Evolutionary conservation across 1,140 invertebrate genomes (phyloP).

Genomic region (Ridgeia piscesae): DNA sequence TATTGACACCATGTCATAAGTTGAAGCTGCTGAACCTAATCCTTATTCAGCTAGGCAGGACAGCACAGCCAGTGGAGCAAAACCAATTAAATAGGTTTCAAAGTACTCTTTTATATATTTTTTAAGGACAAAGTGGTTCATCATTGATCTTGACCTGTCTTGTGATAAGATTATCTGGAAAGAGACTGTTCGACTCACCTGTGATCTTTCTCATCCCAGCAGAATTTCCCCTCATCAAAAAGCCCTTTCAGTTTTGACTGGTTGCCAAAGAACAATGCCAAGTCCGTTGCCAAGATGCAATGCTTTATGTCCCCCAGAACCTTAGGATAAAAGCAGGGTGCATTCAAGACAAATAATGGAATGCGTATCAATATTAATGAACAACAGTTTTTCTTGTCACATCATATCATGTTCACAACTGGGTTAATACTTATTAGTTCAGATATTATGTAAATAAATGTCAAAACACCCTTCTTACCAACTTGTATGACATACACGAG

Average conservation of each 20-base stretch:
- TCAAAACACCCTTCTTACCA: no score
- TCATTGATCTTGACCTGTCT: not conserved
- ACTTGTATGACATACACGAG: no score
- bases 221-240: constrained; percentile 63
- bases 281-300: constrained; percentile 81
- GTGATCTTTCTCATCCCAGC: constrained; percentile 68
- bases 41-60: not conserved
- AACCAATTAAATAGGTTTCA: not conserved
- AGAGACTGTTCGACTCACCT: constrained; percentile 51
- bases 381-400: not conserved
- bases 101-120: not conserved
- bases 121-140: not conserved
- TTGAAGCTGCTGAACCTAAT: not conserved
- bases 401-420: no score
- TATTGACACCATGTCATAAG: no score
- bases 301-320: constrained; percentile 74
- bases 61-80: not conserved
- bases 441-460: no score
- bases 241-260: constrained; percentile 67
- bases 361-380: not conserved
- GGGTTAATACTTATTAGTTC: no score
- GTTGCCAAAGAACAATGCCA: constrained; percentile 79
- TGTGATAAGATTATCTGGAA: not conserved
- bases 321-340: constrained; percentile 38
- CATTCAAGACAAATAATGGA: not conserved